Conservation (phyloP, 2,797 vertebrate genomes). For the Scomberomorus guttatus region DNA sequence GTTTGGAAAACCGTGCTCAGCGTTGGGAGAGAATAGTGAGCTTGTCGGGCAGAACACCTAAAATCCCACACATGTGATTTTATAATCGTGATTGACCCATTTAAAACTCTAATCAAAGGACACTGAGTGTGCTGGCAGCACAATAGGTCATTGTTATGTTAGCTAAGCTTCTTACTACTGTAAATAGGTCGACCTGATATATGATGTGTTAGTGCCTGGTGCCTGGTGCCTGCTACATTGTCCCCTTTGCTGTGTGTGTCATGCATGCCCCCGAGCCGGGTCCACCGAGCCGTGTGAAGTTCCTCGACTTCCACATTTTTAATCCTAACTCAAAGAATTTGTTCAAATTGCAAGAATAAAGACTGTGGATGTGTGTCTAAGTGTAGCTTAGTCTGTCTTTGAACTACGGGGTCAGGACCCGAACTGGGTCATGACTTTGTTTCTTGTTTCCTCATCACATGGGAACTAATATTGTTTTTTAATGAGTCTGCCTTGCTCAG, state of each 20-base stretch:
- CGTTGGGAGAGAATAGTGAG: slow-evolving; percentile 47
- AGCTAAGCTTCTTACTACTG: slow-evolving; percentile 76
- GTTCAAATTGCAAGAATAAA: slow-evolving; percentile 47
- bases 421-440: slow-evolving; percentile 59
- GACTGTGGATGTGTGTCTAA: slow-evolving; percentile 16
- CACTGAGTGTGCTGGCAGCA: slow-evolving; percentile 63
- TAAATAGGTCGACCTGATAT: slow-evolving; percentile 76
- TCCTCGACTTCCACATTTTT: slow-evolving; percentile 38
- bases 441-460: slow-evolving; percentile 63
- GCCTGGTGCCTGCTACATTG: slow-evolving; percentile 66
- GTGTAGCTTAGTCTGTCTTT: slow-evolving; percentile 50
- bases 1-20: slow-evolving; percentile 43
- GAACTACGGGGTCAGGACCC: slow-evolving; percentile 35
- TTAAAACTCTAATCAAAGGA: slow-evolving; percentile 72
- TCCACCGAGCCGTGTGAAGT: slow-evolving; percentile 31
- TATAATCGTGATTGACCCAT: slow-evolving; percentile 76
- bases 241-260: slow-evolving; percentile 39
- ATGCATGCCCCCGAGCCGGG: slow-evolving; percentile 17
- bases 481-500: slow-evolving; percentile 58
- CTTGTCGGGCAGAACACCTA: slow-evolving; percentile 53
- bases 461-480: slow-evolving; percentile 70
- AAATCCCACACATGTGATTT: slow-evolving; percentile 81
- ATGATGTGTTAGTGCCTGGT: slow-evolving; percentile 76
- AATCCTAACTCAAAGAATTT: slow-evolving; percentile 58
- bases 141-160: slow-evolving; percentile 74